phyloP scores from a whole-genome alignment of 2,888 invertebrate species.

The Macropis europaea region DNA sequence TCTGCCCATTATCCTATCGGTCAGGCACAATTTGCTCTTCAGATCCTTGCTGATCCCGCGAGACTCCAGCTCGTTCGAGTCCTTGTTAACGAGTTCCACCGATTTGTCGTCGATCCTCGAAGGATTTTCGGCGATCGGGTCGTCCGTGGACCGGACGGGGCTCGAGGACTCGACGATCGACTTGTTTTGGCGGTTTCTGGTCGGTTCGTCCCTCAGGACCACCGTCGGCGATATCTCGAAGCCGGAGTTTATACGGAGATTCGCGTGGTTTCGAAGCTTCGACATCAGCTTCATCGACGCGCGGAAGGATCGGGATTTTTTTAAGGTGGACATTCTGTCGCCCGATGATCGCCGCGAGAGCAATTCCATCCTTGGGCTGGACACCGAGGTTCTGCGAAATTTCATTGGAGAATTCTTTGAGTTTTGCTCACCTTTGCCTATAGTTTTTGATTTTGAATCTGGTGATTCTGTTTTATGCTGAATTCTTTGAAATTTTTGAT shows the following conservation, averaged over 20 bases:
- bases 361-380: slow-evolving; percentile 75
- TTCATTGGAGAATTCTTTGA: slow-evolving; percentile 68
- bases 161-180: slow-evolving; percentile 1
- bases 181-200: not conserved
- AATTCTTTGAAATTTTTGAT: too few relatives aligned
- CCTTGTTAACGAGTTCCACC: not conserved
- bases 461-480: not conserved
- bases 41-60: slow-evolving; percentile 65
- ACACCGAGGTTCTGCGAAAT: slow-evolving; percentile 64
- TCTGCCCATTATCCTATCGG: slow-evolving; percentile 60
- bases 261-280: slow-evolving; percentile 72
- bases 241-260: slow-evolving; percentile 48
- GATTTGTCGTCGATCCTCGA: not conserved
- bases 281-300: slow-evolving; percentile 75
- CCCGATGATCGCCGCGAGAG: slow-evolving; percentile 64
- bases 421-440: not conserved
- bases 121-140: not conserved
- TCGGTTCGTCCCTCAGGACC: slow-evolving; percentile 23
- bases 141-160: not conserved
- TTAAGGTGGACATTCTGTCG: slow-evolving; percentile 69
- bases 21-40: slow-evolving; percentile 67
- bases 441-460: slow-evolving; percentile 2
- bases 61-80: slow-evolving; percentile 54
- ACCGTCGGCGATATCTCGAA: slow-evolving; percentile 60
- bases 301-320: slow-evolving; percentile 75